phyloP scores from a whole-genome alignment of 2,113 vertebrate species.

The Xiphias gladius region DNA sequence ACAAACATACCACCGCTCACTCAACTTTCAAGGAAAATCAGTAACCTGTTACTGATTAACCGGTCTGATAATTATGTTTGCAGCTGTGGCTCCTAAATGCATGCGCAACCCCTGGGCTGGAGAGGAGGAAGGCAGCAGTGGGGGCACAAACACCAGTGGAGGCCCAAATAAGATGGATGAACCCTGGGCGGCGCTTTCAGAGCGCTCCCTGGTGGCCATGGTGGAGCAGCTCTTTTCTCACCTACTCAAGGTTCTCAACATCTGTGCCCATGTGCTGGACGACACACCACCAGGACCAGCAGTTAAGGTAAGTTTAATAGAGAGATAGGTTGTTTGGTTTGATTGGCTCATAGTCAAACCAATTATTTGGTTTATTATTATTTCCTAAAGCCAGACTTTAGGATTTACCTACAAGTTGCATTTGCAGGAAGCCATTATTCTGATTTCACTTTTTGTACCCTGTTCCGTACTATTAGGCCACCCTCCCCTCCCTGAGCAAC shows the following conservation, averaged over 20 bases:
- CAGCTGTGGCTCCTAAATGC: conserved; percentile 93
- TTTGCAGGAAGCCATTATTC: not conserved
- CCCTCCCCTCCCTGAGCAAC: conserved; percentile 93
- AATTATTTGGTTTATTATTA: not conserved
- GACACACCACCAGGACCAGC: conserved; percentile 94
- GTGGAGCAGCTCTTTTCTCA: conserved; percentile 96
- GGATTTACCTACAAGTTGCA: not conserved
- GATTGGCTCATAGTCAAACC: not conserved
- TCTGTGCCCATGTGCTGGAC: conserved; percentile 96
- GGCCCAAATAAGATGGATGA: conserved; percentile 90
- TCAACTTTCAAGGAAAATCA: not conserved
- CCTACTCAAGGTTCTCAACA: conserved; percentile 94
- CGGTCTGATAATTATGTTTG: not conserved
- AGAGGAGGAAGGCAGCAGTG: conserved; percentile 89
- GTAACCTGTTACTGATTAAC: not conserved
- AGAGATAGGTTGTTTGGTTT: not conserved
- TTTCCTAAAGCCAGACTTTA: not conserved
- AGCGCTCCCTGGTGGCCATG: conserved; percentile 90
- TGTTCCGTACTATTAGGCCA: conserved; percentile 83
- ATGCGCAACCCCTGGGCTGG: conserved; percentile 91
- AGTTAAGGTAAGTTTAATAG: conserved; percentile 85
- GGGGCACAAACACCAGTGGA: conserved; percentile 69
- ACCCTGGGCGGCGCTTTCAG: conserved; percentile 91
- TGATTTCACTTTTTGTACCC: not conserved
- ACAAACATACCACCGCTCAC: not conserved